Conservation (phyloP, 1,140 invertebrate genomes). For the Euura saliciscinereae region DNA sequence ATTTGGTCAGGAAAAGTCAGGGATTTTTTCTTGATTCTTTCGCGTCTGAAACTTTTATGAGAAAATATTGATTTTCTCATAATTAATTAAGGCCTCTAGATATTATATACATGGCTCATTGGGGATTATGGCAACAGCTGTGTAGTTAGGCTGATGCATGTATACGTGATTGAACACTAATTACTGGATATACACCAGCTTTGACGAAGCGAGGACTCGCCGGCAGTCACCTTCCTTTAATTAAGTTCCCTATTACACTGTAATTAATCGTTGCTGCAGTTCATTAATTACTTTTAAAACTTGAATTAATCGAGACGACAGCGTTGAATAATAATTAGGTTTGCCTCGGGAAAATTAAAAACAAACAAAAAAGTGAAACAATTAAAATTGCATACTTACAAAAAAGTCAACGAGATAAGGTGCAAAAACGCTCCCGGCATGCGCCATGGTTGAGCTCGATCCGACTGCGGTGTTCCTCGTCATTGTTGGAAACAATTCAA, state of each 20-base stretch:
- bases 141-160: no score
- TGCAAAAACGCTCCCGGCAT: conserved; percentile 64
- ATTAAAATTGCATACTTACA: conserved; percentile 20
- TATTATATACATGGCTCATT: no score
- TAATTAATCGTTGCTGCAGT: neutral
- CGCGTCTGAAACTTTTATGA: no score
- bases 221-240: neutral
- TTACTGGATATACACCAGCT: neutral
- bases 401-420: conserved; percentile 64
- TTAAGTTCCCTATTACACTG: neutral
- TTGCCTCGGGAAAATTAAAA: no score
- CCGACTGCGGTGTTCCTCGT: conserved; percentile 65
- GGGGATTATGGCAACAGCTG: no score
- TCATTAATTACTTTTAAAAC: neutral
- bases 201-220: neutral
- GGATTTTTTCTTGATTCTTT: no score
- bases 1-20: no score
- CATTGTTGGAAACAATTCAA: conserved; percentile 64
- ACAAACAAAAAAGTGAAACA: no score
- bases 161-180: neutral
- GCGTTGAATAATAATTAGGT: neutral
- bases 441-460: conserved; percentile 62
- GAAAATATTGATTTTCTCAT: no score
- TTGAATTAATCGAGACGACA: neutral
- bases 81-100: no score